Evolutionary conservation across 2,797 vertebrate genomes (phyloP), one percentile per base, ranked within the genome.

Genomic region (Notolabrus celidotus): DNA sequence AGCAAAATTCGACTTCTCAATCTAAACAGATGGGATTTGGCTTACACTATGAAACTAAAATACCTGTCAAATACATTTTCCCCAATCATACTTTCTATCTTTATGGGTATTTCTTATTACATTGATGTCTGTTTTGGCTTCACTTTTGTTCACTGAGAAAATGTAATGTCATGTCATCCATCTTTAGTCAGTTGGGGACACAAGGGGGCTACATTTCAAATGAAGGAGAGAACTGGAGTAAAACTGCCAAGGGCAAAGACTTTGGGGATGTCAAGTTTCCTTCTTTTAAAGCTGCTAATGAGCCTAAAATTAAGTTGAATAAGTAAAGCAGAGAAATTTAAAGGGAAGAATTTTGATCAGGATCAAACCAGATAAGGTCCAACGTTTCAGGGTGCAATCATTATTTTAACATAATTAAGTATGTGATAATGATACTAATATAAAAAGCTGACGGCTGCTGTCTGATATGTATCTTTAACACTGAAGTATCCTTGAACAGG

Each of bases 191-290:
- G 39, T 36, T 41, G 16, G 42, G 56, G 69, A 63, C 60, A 71
- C 22, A 50, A 54, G 34, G 45, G 0, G 50, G 23, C 0, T 22
- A 67, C 11, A 47, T 56, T 57, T 76, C 6, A 66, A 68, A 62
- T 65, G 12, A 67, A 51, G 46, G 0, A n/a, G 17, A 16, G 57
- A 51, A 31, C 23, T 31, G 20, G 12, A 50, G 19, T 42, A 11
- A 41, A 52, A 45, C 2, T 29, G 69, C 68, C 72, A 46, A 56
- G 66, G 68, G 67, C 62, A 54, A 73, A 58, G 3, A 23, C 20
- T 34, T 64, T 38, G 45, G 15, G 12, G 55, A 67, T n/a, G 22
- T 55, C 10, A 43, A 61, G 55, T 51, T 39, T 10, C 12, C 20
- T 34, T 33, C 58, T 61, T 31, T 39, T 22, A 29, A 47, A 77